A percentile compares a stretch with the other conserved stretches of the same genome.
These are phyloP conservation scores for Sandelia bainsii DNA, from an alignment of 2,797 vertebrate species.

Conservation along the genomic window DNA sequence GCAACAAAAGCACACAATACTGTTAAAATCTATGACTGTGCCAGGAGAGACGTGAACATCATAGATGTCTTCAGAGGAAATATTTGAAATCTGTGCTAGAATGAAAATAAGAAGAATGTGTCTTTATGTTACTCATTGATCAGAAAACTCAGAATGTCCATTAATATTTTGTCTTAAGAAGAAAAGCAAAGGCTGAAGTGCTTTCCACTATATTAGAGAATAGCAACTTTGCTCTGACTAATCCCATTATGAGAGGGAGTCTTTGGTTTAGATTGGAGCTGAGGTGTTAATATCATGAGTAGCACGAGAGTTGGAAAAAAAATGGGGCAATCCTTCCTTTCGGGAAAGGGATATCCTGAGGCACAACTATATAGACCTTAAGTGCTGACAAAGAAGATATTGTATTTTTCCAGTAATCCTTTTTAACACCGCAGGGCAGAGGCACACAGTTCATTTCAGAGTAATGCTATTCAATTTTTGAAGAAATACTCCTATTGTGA, in stretches of 20 bases:
- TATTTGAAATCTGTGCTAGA: conserved; percentile 12
- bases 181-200: conserved; percentile 7
- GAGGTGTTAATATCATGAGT: conserved; percentile 81
- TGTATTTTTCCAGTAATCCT: conserved; percentile 86
- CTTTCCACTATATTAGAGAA: conserved; percentile 47
- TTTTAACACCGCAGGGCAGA: conserved; percentile 82
- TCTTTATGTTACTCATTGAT: conserved; percentile 9
- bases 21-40: conserved; percentile 28
- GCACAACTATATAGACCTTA: conserved; percentile 86
- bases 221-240: conserved; percentile 68
- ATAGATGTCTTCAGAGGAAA: conserved; percentile 13
- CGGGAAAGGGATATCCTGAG: conserved; percentile 89
- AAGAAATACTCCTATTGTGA: conserved; percentile 65
- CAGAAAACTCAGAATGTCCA: conserved; percentile 38
- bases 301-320: conserved; percentile 69
- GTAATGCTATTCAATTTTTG: conserved; percentile 70
- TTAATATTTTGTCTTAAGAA: conserved; percentile 39
- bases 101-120: conserved; percentile 13
- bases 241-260: conserved; percentile 65
- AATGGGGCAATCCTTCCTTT: conserved; percentile 85
- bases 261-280: conserved; percentile 61
- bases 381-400: conserved; percentile 89
- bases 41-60: conserved; percentile 5
- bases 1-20: conserved; percentile 33
- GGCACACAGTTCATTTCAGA: conserved; percentile 76